Evolutionary conservation across 2,797 vertebrate genomes (phyloP), one percentile per base, ranked within the genome.

Genomic region (Melanotaenia parkinsoni): DNA sequence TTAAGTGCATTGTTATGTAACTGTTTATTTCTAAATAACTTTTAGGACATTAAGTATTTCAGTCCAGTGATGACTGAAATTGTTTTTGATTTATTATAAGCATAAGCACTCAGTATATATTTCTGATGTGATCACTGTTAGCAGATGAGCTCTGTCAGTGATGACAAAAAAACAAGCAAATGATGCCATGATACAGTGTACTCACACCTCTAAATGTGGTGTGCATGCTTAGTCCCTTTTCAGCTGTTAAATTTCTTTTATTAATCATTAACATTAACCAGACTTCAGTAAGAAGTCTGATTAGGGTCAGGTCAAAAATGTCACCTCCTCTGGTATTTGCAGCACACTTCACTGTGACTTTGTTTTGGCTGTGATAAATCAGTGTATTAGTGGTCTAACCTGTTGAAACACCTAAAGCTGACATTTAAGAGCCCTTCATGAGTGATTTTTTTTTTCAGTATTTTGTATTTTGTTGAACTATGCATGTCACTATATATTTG

Each of bases 191-290:
- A 77, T 74, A 57, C 33, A 70, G 58, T 67, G 73, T 47, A 71
- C 28, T 54, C 61, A 63, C 62, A 67, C 26, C 61, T 76, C 1
- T 45, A 70, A 76, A 84, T 63, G 60, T 72, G 33, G 35, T 58
- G 61, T 77, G 62, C 69, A 18, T 51, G 57, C 63, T 76, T 82
- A 43, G 67, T 72, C 73, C 60, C 70, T 86, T 85, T 80, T 80
- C 84, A 71, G 84, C 78, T 76, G 61, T 83, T 77, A 66, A 82
- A 89, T 81, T 50, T 73, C 60, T 76, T 67, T 73, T 77, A 86
- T 93, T 87, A 94, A 94, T 91, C 70, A 90, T 94, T 94, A 91
- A 93, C 89, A 57, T 81, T 86, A 85, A 87, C 75, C 84, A 92
- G 92, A 92, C 89, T 76, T 69, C 78, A 79, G 63, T 87, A 73